Evolutionary conservation across 2,113 vertebrate genomes (phyloP), one percentile per base, ranked within the genome.

Genomic region (Actinemys pallida): DNA sequence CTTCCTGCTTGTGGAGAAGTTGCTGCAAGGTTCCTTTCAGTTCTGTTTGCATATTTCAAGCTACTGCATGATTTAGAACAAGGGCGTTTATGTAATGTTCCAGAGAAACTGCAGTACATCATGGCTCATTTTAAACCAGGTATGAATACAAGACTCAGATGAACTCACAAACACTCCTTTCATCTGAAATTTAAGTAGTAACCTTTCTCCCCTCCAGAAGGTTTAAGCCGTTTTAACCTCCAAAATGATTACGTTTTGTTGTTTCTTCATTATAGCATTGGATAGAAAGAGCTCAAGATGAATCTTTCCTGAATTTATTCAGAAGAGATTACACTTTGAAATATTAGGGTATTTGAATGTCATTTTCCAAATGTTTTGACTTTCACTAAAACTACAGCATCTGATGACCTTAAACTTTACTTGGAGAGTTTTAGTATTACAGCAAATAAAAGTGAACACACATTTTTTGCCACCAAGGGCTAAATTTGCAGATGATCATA

Each of bases 101-200:
- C 98, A 86, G n/a, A 96, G 93, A 97, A 98, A 97, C 91, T 89
- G 84, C 95, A 96, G 86, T 11, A 97, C 97, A 97, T 97, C 97
- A 72, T 83, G 98, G 97, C 88, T 98, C 92, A 95, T 98, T 98
- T 98, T 98, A 98, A 97, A 96, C 96, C 95, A 97, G 97, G 97
- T 98, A 98, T 98, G 98, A 98, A 98, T 96, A 97, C 87, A 96
- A 97, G 96, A 97, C 94, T 97, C 96, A 98, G 90, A 97, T 98
- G 98, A 98, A 98, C 98, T 98, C 96, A 98, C 98, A 98, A 98
- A 97, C 81, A 84, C 95, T 96, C 94, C 95, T 98, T 98, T 98
- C 98, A 98, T 94, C 96, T 91, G 96, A 95, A 94, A 94, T 95
- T 81, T 95, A 96, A 98, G 96, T 79, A 98, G 95, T 90, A 97